Percentiles rank a stretch among this genome's conserved stretches.
phyloP scores from a whole-genome alignment of 53 echinoderm and acorn worm genomes.

The Holothuria leucospilota region DNA sequence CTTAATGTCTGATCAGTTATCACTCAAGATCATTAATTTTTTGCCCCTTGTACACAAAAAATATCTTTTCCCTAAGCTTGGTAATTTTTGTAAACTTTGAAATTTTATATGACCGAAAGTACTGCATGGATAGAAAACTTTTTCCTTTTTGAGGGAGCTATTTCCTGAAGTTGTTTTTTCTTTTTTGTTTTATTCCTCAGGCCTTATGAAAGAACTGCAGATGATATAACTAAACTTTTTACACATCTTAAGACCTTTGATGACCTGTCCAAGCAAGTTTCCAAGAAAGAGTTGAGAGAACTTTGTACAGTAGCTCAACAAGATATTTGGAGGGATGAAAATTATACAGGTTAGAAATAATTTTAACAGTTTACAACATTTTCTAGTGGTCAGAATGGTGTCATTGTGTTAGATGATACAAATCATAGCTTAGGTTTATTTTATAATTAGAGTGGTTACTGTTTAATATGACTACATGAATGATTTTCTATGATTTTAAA shows the following conservation, averaged over 20 bases:
- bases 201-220: conserved; percentile 93
- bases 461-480: too few relatives aligned
- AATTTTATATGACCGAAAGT: too few relatives aligned
- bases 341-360: conserved; percentile 82
- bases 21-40: too few relatives aligned
- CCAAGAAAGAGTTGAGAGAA: conserved; percentile 92
- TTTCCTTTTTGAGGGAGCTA: too few relatives aligned
- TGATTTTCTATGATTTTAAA: too few relatives aligned
- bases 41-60: too few relatives aligned
- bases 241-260: conserved; percentile 85
- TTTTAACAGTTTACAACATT: neutral
- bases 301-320: conserved; percentile 78
- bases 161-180: too few relatives aligned
- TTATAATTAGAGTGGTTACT: neutral
- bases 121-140: too few relatives aligned
- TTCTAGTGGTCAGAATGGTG: neutral
- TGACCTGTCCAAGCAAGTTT: conserved; percentile 79
- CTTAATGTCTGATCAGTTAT: too few relatives aligned
- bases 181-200: conserved; percentile 46
- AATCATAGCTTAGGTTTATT: neutral
- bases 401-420: neutral
- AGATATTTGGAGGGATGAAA: conserved; percentile 97
- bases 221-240: conserved; percentile 78
- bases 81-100: too few relatives aligned
- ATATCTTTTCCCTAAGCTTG: too few relatives aligned